These are phyloP conservation scores for Anniella stebbinsi DNA, from an alignment of 2,797 vertebrate genomes.

Conservation along the genomic window DNA sequence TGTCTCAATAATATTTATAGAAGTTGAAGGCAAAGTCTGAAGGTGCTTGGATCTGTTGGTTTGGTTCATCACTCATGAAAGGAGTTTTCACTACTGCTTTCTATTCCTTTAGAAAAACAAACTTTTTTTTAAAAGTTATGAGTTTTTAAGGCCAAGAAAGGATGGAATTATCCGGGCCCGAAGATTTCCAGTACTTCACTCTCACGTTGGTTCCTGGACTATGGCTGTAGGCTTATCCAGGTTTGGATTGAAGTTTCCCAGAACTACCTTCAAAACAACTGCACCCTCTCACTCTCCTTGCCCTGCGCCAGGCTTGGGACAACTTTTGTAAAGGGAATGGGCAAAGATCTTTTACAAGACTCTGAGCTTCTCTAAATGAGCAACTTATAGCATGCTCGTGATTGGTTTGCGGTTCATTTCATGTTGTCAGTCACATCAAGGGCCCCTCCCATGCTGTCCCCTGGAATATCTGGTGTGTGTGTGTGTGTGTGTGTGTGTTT, in stretches of 20 bases:
- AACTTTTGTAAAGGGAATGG: neutral
- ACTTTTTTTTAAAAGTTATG: accelerated
- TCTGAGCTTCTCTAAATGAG: no score
- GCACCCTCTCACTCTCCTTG: neutral
- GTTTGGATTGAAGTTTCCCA: neutral
- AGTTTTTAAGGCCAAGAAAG: neutral
- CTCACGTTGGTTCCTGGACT: neutral
- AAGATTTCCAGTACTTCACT: neutral
- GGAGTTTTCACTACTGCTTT: neutral
- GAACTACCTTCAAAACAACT: no score
- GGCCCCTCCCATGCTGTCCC: no score
- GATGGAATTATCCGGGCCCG: neutral
- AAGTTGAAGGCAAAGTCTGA: neutral
- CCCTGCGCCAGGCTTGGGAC: neutral
- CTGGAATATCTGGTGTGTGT: no score
- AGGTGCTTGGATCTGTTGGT: neutral
- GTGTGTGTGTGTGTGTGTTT: no score
- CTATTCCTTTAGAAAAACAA: neutral
- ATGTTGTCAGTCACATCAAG: no score
- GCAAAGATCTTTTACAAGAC: neutral
- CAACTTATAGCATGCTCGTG: no score
- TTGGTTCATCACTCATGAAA: neutral
- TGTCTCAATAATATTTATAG: neutral
- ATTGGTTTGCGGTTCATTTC: no score
- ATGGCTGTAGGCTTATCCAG: neutral